Conservation (phyloP, 2,797 vertebrate genomes). For the Coracias cyanogaster region DNA sequence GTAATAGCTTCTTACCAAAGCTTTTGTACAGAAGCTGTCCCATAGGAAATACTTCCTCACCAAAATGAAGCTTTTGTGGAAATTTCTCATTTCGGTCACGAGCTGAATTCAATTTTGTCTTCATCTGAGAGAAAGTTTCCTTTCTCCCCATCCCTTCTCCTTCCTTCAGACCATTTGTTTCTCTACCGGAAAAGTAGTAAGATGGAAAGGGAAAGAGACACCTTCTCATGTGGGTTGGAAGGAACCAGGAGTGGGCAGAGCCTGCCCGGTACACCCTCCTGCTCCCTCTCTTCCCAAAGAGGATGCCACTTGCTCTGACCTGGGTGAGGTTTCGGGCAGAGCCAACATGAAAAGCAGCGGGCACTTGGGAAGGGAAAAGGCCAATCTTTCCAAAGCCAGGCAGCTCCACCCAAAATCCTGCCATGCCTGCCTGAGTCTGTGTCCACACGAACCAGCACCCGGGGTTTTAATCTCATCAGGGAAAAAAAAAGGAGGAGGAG, state of each 20-base stretch:
- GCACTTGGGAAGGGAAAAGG: neutral
- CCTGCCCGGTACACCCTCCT: neutral
- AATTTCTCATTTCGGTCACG: constrained; percentile 37
- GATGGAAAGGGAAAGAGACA: neutral
- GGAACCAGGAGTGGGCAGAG: neutral
- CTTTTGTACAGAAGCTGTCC: neutral
- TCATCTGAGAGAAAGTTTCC: constrained; percentile 20
- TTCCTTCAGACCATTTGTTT: neutral
- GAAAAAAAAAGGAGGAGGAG: neutral
- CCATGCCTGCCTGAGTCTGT: neutral
- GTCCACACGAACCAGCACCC: fast-evolving
- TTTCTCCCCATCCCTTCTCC: neutral
- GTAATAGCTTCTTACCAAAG: neutral
- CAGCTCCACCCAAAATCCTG: neutral
- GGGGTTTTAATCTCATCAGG: neutral
- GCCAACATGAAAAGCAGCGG: fast-evolving
- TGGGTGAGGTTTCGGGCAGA: neutral
- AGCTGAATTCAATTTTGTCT: constrained; percentile 37
- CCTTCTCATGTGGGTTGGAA: neutral
- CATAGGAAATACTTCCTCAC: constrained; percentile 3
- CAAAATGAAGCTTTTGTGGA: constrained; percentile 46
- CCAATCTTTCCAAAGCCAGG: neutral
- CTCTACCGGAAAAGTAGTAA: neutral
- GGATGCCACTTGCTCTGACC: neutral
- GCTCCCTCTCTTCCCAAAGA: neutral